phyloP scores from a whole-genome alignment of 2,113 vertebrate species.

The Lichenostomus cassidix region DNA sequence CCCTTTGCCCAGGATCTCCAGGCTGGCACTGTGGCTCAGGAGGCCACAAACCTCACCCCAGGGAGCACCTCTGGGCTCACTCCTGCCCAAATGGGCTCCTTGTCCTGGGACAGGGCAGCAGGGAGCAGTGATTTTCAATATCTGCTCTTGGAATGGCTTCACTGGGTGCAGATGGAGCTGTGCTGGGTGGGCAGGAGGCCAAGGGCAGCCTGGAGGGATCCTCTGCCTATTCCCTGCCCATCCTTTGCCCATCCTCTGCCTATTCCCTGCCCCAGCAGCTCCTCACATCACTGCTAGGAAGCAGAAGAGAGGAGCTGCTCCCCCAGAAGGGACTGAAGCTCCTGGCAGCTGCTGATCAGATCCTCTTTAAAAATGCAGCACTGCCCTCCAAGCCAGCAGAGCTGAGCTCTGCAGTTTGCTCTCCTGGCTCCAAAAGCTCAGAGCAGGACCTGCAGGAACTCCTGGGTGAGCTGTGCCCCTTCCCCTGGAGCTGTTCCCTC shows the following conservation, averaged over 20 bases:
- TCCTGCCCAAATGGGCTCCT: neutral
- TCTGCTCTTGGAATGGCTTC: neutral
- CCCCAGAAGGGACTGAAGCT: neutral
- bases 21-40: neutral
- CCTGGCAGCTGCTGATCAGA: neutral
- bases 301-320: neutral
- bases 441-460: neutral
- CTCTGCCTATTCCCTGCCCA: too few species aligned
- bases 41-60: neutral
- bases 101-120: neutral
- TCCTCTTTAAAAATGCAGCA: neutral
- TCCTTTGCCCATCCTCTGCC: too few species aligned
- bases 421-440: neutral
- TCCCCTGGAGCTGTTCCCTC: neutral
- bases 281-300: rapidly evolving
- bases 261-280: neutral
- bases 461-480: neutral
- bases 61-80: rapidly evolving
- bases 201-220: neutral
- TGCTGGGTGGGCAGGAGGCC: neutral
- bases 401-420: neutral
- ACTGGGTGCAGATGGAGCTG: neutral
- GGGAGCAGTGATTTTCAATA: neutral
- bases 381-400: neutral
- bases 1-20: neutral